Base-by-base conservation (phyloP, 2,888 invertebrate species). In the Diplolepis rosae region DNA sequence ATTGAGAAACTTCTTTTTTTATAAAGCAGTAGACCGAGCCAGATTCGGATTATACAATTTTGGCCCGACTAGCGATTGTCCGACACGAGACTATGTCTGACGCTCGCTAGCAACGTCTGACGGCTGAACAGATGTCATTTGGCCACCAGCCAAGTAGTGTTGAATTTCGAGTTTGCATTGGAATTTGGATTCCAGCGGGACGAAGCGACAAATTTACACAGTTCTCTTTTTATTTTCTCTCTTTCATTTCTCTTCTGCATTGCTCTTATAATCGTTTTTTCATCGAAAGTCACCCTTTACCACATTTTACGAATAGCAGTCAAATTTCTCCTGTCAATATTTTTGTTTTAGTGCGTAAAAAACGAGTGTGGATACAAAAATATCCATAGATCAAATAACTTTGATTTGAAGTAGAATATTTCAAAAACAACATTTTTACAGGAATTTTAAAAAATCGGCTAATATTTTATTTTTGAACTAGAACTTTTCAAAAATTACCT, bases 101-200 rank as follows among this genome's bases (percentile, higher is more conserved):
- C 70, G 74, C 61, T 76, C 69, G 69, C 75, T 69, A 66, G 71
- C 54, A 75, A 72, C 73, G 75, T 77, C 75, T 75, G 73, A 76
- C 75, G 70, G 68, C 65, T 72, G 75, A 78, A 76, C 80, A 76
- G 78, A 80, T 79, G 78, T 79, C 77, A 68, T 74, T 75, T 80
- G 80, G 80, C 77, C 35, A 65, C 54, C 35, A 15, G 70, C 80
- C 80, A 80, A 77, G 70, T 75, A 75, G 77, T 75, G 75, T 76
- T 77, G 65, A 68, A 73, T 77, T 77, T 77, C 72, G 68, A 75
- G 70, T 75, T 74, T 75, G 73, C 75, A 70, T 77, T 45, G 72
- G 67, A 69, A 70, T 72, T 56, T 32, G 67, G 71, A 71, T 73
- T 77, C 74, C 65, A 71, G 65, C 39, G 71, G 51, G 73, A 74